A percentile compares a stretch with the other conserved stretches of the same genome.
Evolutionary conservation across 1,140 invertebrate genomes (phyloP).

Genomic region (Lepidurus arcticus): DNA sequence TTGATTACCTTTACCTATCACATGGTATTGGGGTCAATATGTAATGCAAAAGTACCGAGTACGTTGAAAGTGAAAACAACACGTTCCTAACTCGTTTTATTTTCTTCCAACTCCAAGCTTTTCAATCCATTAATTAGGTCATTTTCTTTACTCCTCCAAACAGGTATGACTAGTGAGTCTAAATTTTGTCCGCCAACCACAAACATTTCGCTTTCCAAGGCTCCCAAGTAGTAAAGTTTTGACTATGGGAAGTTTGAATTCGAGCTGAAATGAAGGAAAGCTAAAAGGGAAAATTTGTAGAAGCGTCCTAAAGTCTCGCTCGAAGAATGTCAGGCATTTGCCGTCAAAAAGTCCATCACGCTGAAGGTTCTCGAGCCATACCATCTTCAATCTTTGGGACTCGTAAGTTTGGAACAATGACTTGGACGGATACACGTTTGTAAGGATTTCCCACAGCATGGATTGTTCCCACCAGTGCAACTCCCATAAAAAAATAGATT

Average conservation of each 20-base stretch:
- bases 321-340: conserved; percentile 4
- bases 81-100: no score
- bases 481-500: neutral
- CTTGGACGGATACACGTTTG: neutral
- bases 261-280: no score
- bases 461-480: neutral
- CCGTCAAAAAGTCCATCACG: neutral
- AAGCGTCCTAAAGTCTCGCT: neutral
- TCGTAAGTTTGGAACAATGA: neutral
- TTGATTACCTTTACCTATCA: conserved; percentile 9
- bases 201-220: no score
- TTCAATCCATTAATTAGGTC: no score
- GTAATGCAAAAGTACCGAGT: neutral
- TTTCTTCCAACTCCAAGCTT: no score
- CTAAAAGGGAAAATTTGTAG: neutral
- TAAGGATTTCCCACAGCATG: neutral
- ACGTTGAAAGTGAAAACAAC: neutral
- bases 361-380: neutral
- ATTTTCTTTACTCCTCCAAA: no score
- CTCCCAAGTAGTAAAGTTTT: no score
- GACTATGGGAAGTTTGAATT: no score
- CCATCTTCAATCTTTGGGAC: neutral
- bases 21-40: neutral
- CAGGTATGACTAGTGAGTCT: no score
- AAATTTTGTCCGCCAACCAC: no score